Evolutionary conservation across 2,113 vertebrate species (phyloP).

Genomic region (Prunella himalayana): DNA sequence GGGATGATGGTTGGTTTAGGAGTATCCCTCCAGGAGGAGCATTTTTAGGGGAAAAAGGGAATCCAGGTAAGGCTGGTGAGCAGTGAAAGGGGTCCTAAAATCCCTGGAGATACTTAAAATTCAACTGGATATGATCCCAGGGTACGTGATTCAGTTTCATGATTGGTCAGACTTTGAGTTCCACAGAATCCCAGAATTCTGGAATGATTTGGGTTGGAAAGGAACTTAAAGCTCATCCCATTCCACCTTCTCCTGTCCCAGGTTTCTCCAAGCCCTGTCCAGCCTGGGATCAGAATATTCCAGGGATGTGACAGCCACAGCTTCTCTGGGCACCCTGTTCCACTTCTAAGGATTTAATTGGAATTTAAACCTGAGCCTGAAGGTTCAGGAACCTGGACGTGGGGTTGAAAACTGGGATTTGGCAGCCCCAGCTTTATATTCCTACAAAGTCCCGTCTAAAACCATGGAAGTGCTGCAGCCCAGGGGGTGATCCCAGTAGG

Average conservation of each 20-base stretch:
- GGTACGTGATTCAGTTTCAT: neutral
- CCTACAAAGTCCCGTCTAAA: neutral
- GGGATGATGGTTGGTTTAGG: neutral
- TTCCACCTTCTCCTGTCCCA: neutral
- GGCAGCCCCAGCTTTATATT: neutral
- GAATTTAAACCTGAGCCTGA: neutral
- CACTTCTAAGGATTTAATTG: neutral
- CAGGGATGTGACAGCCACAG: neutral
- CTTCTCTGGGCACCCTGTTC: neutral
- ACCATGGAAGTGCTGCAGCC: accelerated
- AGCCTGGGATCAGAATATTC: neutral
- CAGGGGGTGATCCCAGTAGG: accelerated
- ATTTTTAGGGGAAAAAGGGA: neutral
- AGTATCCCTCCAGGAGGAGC: neutral
- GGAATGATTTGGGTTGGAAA: neutral
- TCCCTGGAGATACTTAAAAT: neutral
- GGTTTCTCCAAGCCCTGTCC: neutral
- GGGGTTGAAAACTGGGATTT: neutral
- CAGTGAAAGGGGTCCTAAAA: neutral
- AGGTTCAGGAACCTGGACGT: neutral
- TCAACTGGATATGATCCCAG: neutral
- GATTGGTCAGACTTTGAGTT: neutral
- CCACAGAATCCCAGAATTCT: too few relatives aligned
- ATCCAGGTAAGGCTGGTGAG: accelerated
- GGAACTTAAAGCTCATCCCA: neutral